Conservation (phyloP, 2,888 invertebrate genomes). For the Agrotis exclamationis region DNA sequence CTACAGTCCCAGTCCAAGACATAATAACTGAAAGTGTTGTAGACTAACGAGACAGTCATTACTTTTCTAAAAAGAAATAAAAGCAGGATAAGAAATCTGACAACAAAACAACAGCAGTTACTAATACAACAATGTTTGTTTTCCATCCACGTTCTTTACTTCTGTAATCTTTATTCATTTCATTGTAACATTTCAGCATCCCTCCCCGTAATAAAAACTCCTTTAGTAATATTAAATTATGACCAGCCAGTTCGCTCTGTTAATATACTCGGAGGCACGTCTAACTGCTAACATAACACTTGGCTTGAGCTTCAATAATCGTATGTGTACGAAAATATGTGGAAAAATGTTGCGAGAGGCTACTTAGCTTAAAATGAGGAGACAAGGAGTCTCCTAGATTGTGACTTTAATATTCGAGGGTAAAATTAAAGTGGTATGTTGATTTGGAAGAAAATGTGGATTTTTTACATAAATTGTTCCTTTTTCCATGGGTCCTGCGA, state of each 20-base stretch:
- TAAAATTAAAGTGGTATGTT: conserved; percentile 3
- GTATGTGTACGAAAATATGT: conserved; percentile 43
- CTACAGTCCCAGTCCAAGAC: too few species aligned
- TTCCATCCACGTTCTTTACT: conserved; percentile 50
- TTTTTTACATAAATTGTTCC: not conserved
- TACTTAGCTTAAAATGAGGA: conserved; percentile 38
- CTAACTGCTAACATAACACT: conserved; percentile 56
- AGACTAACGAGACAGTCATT: not conserved
- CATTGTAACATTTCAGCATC: conserved; percentile 69
- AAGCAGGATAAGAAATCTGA: conserved; percentile 1
- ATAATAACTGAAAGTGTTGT: too few species aligned
- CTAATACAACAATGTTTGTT: conserved; percentile 50
- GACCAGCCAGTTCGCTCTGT: conserved; percentile 71
- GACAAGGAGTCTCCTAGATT: not conserved
- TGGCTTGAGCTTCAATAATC: conserved; percentile 38
- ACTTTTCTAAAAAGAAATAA: not conserved
- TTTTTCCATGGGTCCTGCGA: too few species aligned
- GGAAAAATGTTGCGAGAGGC: conserved; percentile 36
- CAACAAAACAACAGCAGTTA: conserved; percentile 9
- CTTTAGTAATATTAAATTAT: conserved; percentile 78
- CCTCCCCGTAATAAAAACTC: conserved; percentile 69
- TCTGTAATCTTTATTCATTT: conserved; percentile 72
- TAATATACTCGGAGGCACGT: conserved; percentile 72
- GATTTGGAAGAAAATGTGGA: not conserved
- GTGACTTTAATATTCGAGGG: conserved; percentile 3